Conservation (phyloP, 2,888 invertebrate species). For the Abrostola tripartita region DNA sequence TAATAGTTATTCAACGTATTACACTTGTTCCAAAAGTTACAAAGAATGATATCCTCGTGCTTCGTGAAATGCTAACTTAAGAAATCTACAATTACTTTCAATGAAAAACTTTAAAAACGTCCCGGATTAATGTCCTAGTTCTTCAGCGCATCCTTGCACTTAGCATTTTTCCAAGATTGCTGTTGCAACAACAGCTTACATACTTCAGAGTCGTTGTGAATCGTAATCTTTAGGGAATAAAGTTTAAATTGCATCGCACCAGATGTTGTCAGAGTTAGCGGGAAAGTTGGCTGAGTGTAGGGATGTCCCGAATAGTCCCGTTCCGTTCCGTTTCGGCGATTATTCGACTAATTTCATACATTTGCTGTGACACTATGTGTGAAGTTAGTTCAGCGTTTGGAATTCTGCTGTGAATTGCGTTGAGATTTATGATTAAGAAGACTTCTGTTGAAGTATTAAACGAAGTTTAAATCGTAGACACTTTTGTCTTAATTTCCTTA, state of each 20-base stretch:
- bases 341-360: constrained; percentile 45
- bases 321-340: constrained; percentile 33
- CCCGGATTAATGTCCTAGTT: constrained; percentile 70
- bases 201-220: constrained; percentile 49
- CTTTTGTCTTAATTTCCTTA: too few relatives aligned
- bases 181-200: constrained; percentile 58
- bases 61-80: constrained; percentile 27
- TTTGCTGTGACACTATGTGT: constrained; percentile 20
- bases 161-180: constrained; percentile 78
- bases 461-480: too few relatives aligned
- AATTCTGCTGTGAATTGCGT: constrained; percentile 8
- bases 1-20: constrained; percentile 24
- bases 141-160: constrained; percentile 74
- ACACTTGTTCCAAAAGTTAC: constrained; percentile 18
- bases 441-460: background rate
- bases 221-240: constrained; percentile 64
- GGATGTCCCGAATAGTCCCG: constrained; percentile 38
- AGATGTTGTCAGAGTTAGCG: constrained; percentile 53
- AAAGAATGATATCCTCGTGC: constrained; percentile 30
- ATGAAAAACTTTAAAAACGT: constrained; percentile 64
- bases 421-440: constrained; percentile 9
- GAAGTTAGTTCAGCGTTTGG: constrained; percentile 13
- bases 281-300: constrained; percentile 62
- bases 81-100: constrained; percentile 49
- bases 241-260: constrained; percentile 70